phyloP scores from a whole-genome alignment of 2,888 invertebrate genomes.

The Spicauda simplicius region DNA sequence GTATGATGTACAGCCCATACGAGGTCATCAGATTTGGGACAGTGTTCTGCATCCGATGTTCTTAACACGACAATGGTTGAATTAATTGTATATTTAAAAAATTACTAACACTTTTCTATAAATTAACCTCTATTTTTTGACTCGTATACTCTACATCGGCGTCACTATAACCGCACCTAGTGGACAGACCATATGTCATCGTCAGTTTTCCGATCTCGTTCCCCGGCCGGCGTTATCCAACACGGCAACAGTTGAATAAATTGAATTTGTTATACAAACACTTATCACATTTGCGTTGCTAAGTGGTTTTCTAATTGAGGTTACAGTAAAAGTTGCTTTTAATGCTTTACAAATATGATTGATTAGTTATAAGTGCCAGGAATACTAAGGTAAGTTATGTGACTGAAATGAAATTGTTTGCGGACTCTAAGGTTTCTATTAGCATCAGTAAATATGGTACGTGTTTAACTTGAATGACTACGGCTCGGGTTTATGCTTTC shows the following conservation, averaged over 20 bases:
- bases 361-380: constrained; percentile 23
- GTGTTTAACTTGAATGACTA: neutral
- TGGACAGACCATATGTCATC: constrained; percentile 5
- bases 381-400: constrained; percentile 7
- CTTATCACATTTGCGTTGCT: constrained; percentile 30
- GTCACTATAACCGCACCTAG: constrained; percentile 14
- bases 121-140: too few relatives aligned
- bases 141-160: too few relatives aligned
- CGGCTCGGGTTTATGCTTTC: neutral
- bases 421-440: constrained; percentile 25
- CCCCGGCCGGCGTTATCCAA: constrained; percentile 20
- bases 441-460: constrained; percentile 10
- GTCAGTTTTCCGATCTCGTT: constrained; percentile 28
- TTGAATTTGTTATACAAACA: constrained; percentile 36
- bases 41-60: neutral
- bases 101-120: constrained; percentile 14
- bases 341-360: constrained; percentile 35
- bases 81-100: constrained; percentile 33
- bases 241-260: constrained; percentile 35
- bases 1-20: neutral
- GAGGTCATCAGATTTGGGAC: constrained; percentile 22
- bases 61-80: constrained; percentile 30
- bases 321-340: constrained; percentile 33
- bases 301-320: constrained; percentile 35
- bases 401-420: constrained; percentile 23